Base-by-base conservation (phyloP, 2,888 invertebrate genomes). In the Eupeodes luniger region DNA sequence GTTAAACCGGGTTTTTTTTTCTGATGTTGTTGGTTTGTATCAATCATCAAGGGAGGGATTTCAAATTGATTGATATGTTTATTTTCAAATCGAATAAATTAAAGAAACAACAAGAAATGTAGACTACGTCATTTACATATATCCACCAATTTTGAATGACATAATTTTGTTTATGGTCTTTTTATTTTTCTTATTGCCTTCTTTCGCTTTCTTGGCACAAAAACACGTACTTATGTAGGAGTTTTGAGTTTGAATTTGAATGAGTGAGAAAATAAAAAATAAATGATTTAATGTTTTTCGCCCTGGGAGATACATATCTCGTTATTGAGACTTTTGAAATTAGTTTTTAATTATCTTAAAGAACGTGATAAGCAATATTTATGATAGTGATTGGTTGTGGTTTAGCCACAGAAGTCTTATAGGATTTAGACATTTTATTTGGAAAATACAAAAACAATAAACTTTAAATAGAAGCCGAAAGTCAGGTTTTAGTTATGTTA, bases 391-490 rank as follows among this genome's bases (percentile, higher is more conserved):
- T 40, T 40, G 40, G 40, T 40, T 11, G 57, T 27, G 27, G 12
- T 57, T 34, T 27, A 14, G 5, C 40, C 40, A 40, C 40, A 19
- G 10, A 14, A 2, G 6, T 59, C n/a, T 59, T 59, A 14, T 36
- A 5, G 3, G 1, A 36, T 59, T 9, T 36, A 7, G 4, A 57
- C 4, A 19, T 55, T 19, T 19, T 10, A 4, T 19, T 55, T 3
- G 19, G 4, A 11, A 12, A 11, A 47, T 2, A 55, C 11, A 47
- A 47, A 47, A 47, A 12, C 10, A 47, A 47, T 10, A 59, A 2
- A 57, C 27, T 34, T 14, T 1, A 59, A 59, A 57, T 34, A 59
- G 59, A 36, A 59, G 59, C 59, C 59, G 34, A 59, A n/a, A 59
- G 9, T 14, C 57, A 4, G 7, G 7, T 9, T 59, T 14, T 19